Conservation (phyloP, 2,797 vertebrate genomes). For the Lepidocolaptes lacrymiger region DNA sequence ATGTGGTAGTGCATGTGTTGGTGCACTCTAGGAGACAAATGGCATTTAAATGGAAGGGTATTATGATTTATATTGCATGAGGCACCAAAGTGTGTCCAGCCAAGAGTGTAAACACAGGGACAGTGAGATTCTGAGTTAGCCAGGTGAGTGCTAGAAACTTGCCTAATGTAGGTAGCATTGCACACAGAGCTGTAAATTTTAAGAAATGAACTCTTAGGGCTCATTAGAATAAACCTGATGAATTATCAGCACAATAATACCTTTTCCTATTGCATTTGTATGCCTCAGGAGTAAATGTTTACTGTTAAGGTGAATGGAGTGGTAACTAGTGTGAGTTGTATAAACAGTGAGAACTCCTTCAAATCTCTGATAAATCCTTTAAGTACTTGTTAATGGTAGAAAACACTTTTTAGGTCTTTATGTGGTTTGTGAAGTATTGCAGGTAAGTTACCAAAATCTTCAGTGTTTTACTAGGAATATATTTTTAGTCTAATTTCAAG, state of each 20-base stretch:
- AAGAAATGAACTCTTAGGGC: not conserved
- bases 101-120: not conserved
- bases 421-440: not conserved
- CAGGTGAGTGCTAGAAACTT: not conserved
- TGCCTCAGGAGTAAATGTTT: not conserved
- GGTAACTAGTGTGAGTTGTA: not conserved
- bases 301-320: not conserved
- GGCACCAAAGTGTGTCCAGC: not conserved
- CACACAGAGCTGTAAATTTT: not conserved
- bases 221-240: not conserved
- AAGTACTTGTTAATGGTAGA: not conserved
- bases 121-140: not conserved
- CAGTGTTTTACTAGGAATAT: not conserved
- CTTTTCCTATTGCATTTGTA: not conserved
- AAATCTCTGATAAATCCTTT: not conserved
- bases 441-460: not conserved
- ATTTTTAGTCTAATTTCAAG: not conserved
- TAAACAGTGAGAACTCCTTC: not conserved
- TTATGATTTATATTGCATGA: not conserved
- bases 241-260: not conserved
- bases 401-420: not conserved
- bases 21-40: not conserved
- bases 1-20: rapidly evolving
- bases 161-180: not conserved
- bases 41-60: not conserved